Conservation (phyloP, 1,140 invertebrate genomes). For the Alviniconcha marisindica region DNA sequence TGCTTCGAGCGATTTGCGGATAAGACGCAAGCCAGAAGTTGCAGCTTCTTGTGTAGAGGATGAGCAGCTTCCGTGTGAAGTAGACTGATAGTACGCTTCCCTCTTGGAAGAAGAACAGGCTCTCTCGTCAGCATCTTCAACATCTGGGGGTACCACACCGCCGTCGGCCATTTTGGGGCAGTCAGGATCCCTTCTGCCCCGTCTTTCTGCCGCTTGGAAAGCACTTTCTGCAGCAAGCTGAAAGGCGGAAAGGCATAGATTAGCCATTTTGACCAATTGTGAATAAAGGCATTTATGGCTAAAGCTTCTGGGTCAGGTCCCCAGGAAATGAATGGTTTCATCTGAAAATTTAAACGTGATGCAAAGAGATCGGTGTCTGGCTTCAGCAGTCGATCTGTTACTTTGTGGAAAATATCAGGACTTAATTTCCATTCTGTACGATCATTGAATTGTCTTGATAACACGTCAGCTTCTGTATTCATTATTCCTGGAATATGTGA, state of each 20-base stretch:
- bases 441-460: neutral
- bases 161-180: neutral
- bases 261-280: neutral
- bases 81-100: neutral
- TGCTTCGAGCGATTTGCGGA: neutral
- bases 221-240: neutral
- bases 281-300: neutral
- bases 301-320: neutral
- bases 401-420: neutral
- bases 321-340: slow-evolving; percentile 1
- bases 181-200: neutral
- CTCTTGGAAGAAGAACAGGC: neutral
- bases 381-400: neutral
- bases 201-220: neutral
- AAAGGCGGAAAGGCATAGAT: slow-evolving; percentile 13
- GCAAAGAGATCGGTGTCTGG: neutral
- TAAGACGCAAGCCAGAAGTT: neutral
- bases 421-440: slow-evolving; percentile 4
- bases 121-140: neutral
- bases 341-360: neutral
- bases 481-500: neutral
- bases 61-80: neutral
- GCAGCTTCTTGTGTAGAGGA: neutral
- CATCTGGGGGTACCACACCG: slow-evolving; percentile 14
- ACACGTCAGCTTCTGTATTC: neutral